phyloP scores from a whole-genome alignment of 2,113 vertebrate species.

The Bos indicus region DNA sequence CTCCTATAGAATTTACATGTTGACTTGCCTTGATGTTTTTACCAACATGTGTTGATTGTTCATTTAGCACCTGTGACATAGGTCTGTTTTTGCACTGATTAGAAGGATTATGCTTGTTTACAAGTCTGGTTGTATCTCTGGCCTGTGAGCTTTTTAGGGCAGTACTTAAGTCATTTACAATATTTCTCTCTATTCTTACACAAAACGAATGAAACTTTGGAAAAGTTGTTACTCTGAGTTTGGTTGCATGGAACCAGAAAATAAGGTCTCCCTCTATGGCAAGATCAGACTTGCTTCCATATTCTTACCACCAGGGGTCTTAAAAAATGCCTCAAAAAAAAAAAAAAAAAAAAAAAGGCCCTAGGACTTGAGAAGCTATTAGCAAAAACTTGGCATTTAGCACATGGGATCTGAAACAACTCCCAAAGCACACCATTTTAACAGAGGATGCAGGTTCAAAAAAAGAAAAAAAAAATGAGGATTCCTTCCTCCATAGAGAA shows the following conservation, averaged over 20 bases:
- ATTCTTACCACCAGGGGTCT: background rate
- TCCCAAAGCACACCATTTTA: background rate
- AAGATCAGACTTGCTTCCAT: background rate
- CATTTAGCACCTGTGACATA: background rate
- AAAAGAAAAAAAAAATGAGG: background rate
- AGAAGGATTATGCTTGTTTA: background rate
- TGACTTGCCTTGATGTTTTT: background rate
- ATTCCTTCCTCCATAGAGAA: background rate
- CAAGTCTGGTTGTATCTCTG: background rate
- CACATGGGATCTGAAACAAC: background rate
- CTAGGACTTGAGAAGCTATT: background rate
- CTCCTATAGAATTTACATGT: background rate
- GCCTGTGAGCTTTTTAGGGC: background rate
- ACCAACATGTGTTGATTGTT: background rate
- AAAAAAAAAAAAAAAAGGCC: background rate
- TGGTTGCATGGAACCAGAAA: slow-evolving; percentile 2
- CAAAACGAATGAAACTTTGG: background rate
- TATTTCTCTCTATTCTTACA: background rate
- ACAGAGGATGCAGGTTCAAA: background rate
- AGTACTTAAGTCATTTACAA: background rate
- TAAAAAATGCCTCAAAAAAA: background rate
- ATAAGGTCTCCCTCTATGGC: background rate
- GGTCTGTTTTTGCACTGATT: background rate
- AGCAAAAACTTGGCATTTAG: background rate
- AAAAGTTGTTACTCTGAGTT: background rate